These are phyloP conservation scores for Caenorhabditis becei DNA, from an alignment of 2,888 invertebrate species.

Conservation along the genomic window DNA sequence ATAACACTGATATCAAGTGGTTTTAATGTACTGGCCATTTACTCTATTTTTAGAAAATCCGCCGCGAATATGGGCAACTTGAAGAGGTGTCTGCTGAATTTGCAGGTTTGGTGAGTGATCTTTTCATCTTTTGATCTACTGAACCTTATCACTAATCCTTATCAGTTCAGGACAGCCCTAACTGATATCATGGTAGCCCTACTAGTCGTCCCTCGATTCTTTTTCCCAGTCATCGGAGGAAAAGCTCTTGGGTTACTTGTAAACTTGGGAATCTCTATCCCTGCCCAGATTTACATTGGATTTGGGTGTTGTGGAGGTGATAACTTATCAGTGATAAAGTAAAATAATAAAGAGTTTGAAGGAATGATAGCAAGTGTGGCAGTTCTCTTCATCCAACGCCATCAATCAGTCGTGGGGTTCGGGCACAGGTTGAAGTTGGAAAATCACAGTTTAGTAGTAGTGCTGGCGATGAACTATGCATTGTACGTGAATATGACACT, in stretches of 20 bases:
- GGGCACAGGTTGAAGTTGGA: not conserved
- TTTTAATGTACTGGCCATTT: constrained; percentile 17
- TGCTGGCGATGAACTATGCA: constrained; percentile 17
- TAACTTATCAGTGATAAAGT: not conserved
- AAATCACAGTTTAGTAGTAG: not conserved
- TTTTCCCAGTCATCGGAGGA: constrained; percentile 41
- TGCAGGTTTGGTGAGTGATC: constrained; percentile 40
- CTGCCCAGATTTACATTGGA: constrained; percentile 21
- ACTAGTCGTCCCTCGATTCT: constrained; percentile 11
- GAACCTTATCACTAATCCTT: too few relatives aligned
- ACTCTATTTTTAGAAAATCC: constrained; percentile 19
- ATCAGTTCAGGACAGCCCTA: constrained; percentile 30
- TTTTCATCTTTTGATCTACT: not conserved
- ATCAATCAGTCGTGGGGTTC: constrained; percentile 18
- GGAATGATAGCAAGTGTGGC: constrained; percentile 43
- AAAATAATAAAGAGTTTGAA: not conserved
- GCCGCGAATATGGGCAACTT: constrained; percentile 26
- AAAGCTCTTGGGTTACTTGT: constrained; percentile 24
- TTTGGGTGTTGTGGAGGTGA: constrained; percentile 34
- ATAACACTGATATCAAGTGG: constrained; percentile 19
- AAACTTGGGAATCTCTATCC: constrained; percentile 3
- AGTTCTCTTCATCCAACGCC: constrained; percentile 40
- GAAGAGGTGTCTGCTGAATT: constrained; percentile 45
- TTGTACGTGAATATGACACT: constrained; percentile 32
- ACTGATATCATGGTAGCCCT: constrained; percentile 22